Conservation (phyloP, 2,797 vertebrate genomes). For the Pangasius krempfi region DNA sequence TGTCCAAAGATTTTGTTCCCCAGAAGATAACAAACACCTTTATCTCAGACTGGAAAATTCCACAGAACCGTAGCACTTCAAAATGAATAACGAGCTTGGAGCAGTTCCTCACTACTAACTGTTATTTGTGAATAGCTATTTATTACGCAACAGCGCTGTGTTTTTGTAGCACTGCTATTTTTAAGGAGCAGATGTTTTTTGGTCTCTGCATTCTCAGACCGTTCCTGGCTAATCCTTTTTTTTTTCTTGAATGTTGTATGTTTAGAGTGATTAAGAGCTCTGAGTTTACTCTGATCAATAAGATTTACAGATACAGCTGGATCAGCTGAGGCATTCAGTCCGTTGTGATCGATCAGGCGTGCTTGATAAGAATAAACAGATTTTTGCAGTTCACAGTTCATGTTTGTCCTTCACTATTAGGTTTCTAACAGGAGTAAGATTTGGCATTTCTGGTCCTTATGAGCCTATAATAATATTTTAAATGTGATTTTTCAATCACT, state of each 20-base stretch:
- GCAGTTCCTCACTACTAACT: slow-evolving; percentile 25
- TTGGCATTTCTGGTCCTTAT: background rate
- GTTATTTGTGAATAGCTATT: slow-evolving; percentile 38
- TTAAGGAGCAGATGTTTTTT: slow-evolving; percentile 42
- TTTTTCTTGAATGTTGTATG: background rate
- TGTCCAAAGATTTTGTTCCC: background rate
- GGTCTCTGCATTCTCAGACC: slow-evolving; percentile 31
- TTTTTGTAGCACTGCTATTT: slow-evolving; percentile 45
- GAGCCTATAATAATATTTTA: background rate
- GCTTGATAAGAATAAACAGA: slow-evolving; percentile 13
- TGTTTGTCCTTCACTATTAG: background rate
- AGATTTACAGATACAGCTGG: background rate
- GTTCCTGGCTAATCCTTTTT: slow-evolving; percentile 24
- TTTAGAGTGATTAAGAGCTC: background rate
- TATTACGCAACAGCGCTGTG: slow-evolving; percentile 44
- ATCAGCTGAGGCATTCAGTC: background rate
- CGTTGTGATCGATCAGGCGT: background rate
- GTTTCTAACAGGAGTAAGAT: background rate
- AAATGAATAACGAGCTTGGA: slow-evolving; percentile 26
- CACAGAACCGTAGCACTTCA: background rate
- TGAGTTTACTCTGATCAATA: background rate
- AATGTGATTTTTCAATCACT: background rate
- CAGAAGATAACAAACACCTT: slow-evolving; percentile 44
- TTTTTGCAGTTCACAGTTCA: slow-evolving; percentile 4
- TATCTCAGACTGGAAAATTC: slow-evolving; percentile 40